Base-by-base conservation (phyloP, 2,797 vertebrate species). In the Sebastolobus alascanus region DNA sequence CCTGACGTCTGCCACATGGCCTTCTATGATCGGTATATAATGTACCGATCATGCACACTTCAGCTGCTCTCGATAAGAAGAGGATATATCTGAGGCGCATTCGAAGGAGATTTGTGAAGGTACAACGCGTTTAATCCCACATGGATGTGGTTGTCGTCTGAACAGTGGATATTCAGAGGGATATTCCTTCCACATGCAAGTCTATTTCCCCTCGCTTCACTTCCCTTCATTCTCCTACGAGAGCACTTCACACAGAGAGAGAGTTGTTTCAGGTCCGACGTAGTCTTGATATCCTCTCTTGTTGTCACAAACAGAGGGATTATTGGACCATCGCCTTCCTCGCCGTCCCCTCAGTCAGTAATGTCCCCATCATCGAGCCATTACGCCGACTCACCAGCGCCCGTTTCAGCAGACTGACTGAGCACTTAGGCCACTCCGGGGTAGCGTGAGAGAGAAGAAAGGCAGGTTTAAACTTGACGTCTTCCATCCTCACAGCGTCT, bases 221-320 rank as follows among this genome's bases (percentile, higher is more conserved):
- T 77, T 79, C 67, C 71, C 73, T 73, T 80, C 63, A 31, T 55
- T 87, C 29, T 71, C 79, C 83, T 72, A 64, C 64, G 60, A 82
- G 78, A 69, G 79, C 75, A 70, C 79, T 86, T 86, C 67, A 68
- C 18, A 73, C 83, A 74, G 76, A 40, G 33, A 29, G n/a, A 50
- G 75, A 68, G 77, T 68, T 72, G 73, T 83, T 87, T 83, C 58
- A 70, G 72, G 75, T 63, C 74, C 14, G 38, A 58, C 64, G 11
- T 55, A 43, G 79, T 66, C 84, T 69, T 84, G 75, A 82, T 80
- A 73, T 64, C 61, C 55, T 65, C 77, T 86, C 68, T 85, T 86
- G 84, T 89, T 86, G 90, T 82, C 71, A 63, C 84, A 89, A 91
- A 91, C 84, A 86, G 75, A 79, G 72, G 84, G 84, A 90, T 93